phyloP scores from a whole-genome alignment of 2,888 invertebrate species.

The Ligdia adustata region DNA sequence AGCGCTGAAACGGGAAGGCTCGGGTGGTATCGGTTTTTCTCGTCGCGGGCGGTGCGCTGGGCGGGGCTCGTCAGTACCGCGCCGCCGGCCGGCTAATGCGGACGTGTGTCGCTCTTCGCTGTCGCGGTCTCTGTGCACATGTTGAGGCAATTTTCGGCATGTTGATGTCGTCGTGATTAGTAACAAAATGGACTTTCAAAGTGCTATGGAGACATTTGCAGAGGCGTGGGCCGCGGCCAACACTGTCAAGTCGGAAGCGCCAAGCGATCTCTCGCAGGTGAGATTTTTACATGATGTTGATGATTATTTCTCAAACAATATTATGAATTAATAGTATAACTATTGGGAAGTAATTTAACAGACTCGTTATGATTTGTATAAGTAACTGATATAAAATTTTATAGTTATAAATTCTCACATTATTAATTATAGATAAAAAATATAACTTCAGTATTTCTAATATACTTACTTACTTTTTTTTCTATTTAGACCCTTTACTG shows the following conservation, averaged over 20 bases:
- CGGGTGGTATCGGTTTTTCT: conserved; percentile 82
- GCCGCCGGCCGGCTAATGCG: conserved; percentile 85
- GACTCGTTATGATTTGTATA: too few species aligned
- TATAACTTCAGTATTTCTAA: too few species aligned
- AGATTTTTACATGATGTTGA: conserved; percentile 45
- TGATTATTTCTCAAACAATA: too few species aligned
- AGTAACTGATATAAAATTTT: too few species aligned
- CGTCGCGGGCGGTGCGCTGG: conserved; percentile 78
- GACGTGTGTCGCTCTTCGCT: conserved; percentile 58
- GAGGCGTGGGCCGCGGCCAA: conserved; percentile 98
- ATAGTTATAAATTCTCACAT: too few species aligned
- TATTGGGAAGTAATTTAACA: too few species aligned
- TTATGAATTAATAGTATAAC: too few species aligned
- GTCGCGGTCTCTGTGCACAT: conserved; percentile 59
- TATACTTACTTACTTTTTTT: too few species aligned
- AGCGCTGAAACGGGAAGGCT: conserved; percentile 83
- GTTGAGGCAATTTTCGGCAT: conserved; percentile 77
- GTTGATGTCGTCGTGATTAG: conserved; percentile 78
- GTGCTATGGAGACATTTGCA: conserved; percentile 99
- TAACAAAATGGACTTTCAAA: conserved; percentile 96
- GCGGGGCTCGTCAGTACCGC: conserved; percentile 84
- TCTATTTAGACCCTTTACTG: too few species aligned
- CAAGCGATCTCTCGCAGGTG: conserved; percentile 87
- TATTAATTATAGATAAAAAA: too few species aligned
- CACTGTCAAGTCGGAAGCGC: conserved; percentile 86